phyloP scores from a whole-genome alignment of 2,888 invertebrate genomes.

The Agrotis exclamationis region DNA sequence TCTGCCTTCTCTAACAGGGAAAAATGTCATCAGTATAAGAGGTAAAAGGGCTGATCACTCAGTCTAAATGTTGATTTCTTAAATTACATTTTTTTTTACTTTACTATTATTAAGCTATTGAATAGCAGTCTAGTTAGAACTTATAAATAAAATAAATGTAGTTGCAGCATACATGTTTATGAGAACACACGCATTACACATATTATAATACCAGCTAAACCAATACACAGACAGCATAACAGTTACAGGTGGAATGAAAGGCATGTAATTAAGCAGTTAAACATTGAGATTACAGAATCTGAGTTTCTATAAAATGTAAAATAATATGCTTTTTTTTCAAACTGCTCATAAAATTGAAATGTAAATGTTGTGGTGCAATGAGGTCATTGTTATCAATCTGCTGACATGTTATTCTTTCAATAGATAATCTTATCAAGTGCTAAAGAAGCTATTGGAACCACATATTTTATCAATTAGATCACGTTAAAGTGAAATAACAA shows the following conservation, averaged over 20 bases:
- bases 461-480: slow-evolving; percentile 20
- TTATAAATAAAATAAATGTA: not conserved
- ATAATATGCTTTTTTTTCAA: not conserved
- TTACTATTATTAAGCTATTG: not conserved
- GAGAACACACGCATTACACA: not conserved
- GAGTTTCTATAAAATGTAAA: slow-evolving; percentile 1
- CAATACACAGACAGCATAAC: not conserved
- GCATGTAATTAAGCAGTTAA: not conserved
- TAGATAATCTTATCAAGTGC: slow-evolving; percentile 13
- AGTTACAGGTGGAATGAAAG: not conserved
- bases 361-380: not conserved
- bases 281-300: not conserved
- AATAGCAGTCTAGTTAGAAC: not conserved
- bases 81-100: not conserved
- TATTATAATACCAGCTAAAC: not conserved
- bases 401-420: not conserved
- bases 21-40: too few relatives aligned
- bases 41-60: too few relatives aligned
- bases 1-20: not conserved
- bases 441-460: not conserved
- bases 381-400: not conserved
- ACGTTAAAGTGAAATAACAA: slow-evolving; percentile 14
- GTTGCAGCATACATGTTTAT: not conserved
- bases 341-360: not conserved
- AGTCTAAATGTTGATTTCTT: not conserved